Percentiles rank a stretch among this genome's conserved stretches.
Conservation (phyloP, 2,797 vertebrate genomes). For the Allenopithecus nigroviridis region DNA sequence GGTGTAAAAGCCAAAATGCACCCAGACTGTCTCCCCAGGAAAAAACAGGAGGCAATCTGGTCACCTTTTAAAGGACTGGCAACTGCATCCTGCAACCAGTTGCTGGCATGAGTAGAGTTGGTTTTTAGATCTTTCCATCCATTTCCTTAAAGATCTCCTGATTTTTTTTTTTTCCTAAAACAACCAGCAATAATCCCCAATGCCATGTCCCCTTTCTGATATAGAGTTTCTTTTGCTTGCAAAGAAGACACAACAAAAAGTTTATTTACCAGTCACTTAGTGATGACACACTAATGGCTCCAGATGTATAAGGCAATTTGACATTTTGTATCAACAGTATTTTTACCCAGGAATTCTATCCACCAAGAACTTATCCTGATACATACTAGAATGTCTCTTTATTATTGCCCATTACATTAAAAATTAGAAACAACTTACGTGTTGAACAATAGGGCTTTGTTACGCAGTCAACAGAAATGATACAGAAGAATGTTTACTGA, state of each 20-base stretch:
- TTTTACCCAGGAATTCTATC: not conserved
- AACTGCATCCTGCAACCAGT: slow-evolving; percentile 46
- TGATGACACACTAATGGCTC: not conserved
- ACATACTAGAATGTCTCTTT: not conserved
- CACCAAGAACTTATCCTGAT: not conserved
- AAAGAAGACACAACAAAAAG: not conserved
- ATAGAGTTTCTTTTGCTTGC: not conserved
- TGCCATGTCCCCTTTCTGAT: not conserved
- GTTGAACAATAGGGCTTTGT: not conserved
- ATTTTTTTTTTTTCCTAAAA: not conserved
- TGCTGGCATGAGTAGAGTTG: not conserved
- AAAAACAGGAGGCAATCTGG: slow-evolving; percentile 73
- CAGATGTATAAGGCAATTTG: not conserved
- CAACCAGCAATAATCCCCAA: not conserved
- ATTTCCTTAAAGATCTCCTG: slow-evolving; percentile 34
- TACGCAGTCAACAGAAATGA: not conserved
- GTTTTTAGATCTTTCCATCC: not conserved
- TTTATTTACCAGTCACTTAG: not conserved
- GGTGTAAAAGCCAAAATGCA: slow-evolving; percentile 71
- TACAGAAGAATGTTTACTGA: not conserved
- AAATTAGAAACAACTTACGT: not conserved
- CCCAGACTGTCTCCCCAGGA: slow-evolving; percentile 70
- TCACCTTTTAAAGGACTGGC: slow-evolving; percentile 60
- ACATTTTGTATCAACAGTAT: not conserved
- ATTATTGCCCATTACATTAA: not conserved